Base-by-base conservation (phyloP, 1,140 invertebrate genomes). In the Drosophila arizonae region DNA sequence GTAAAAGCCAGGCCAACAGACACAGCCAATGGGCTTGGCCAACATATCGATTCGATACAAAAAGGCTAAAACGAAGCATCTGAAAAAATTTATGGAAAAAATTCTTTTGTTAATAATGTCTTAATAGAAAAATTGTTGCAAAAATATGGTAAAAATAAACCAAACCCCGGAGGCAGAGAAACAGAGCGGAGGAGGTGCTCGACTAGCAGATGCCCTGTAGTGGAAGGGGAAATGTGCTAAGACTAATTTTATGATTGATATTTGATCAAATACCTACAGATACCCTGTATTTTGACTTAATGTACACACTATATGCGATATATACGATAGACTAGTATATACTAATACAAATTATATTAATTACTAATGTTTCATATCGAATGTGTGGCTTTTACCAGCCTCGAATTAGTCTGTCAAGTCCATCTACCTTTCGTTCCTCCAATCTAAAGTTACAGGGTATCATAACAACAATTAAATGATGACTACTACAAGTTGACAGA, bases 51-150 rank as follows among this genome's bases (percentile, higher is more conserved):
- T 11, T 21, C 21, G 55, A 17, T 21, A 33, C 8, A 4, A 11
- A 50, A 30, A 63, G 21, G 13, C n/a, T 17, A 39, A 70, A 52
- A 39, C 41, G 39, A 33, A 28, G 33, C 56, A 69, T 46, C 54
- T 41, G 61, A 50, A 60, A 60, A 21, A 26, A 13, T 48, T 43
- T 26, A 57, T 28, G 11, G 36, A 39, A 39, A 24, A 73, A 64
- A 77, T 69, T 56, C 75, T 76, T 64, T 79, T 82, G 66, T 76
- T 77, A 77, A 86, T 79, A 82, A 88, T 79, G 79, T 87, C 84
- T 87, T 77, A 82, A 87, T 87, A 87, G 72, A 73, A 81, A 69
- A 52, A 64, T 58, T 52, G 56, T 70, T 51, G 45, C 57, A 58
- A 70, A 70, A 62, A 73, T 52, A n/a, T 50, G 41, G 56, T 51